Evolutionary conservation across 2,888 invertebrate species (phyloP), one percentile per base, ranked within the genome.

Genomic region (Caenorhabditis sp.): DNA sequence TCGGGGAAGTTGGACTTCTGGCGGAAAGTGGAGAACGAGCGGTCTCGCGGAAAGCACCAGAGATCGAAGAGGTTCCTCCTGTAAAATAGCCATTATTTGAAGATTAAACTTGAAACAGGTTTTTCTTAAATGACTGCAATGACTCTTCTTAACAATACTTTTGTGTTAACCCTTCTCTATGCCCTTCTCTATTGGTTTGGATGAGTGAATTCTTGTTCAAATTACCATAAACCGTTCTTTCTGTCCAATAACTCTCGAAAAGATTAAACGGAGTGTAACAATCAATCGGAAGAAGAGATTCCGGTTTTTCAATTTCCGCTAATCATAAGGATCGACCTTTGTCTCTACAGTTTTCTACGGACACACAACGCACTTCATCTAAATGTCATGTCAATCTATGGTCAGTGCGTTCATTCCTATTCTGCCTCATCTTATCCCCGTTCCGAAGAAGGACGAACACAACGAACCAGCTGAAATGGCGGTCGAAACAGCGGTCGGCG

Each of bases 401-500:
- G 55, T 46, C 48, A 55, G 41, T 63, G 63, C 53, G 63, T 45
- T 45, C 52, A 39, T 27, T 11, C 32, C 26, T 11, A 52, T 43
- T 41, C 50, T n/a, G 27, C 30, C 43, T 30, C 37, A 17, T 48
- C 46, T 48, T 66, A 39, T 53, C 35, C 32, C 22, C 20, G 22
- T 50, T n/a, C 27, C 39, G 8, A n/a, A n/a, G n/a, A n/a, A n/a
- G n/a, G n/a, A n/a, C n/a, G n/a, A n/a, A n/a, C 30, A 45, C 6
- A 1, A 55, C 71, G 50, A 66, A 80, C 82, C 82, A 68, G 82
- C 82, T 43, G 80, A 79, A 72, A 82, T 58, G 55, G 82, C 79
- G 11, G 82, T 76, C 37, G 79, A 79, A 35, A 82, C 82, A 50
- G 82, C 82, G 53, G 82, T 82, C 45, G 82, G 82, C 48, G 82